Evolutionary conservation across 2,888 invertebrate species (phyloP).

Genomic region (Tetramorium bicarinatum): DNA sequence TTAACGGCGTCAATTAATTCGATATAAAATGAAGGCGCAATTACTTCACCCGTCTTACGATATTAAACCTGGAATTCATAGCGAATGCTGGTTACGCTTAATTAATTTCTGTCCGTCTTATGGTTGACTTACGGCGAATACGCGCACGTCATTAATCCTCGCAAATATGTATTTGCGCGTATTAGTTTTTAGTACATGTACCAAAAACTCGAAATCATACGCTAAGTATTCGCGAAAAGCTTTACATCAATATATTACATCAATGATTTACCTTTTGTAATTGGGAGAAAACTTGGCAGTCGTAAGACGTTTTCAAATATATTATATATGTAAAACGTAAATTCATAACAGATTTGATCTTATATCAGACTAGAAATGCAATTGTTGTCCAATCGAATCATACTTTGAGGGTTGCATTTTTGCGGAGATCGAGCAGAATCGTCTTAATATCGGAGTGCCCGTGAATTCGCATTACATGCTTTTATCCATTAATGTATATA

Average conservation of each 20-base stretch:
- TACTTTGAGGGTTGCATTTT: neutral
- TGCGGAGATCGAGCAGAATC: conserved; percentile 5
- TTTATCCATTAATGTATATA: conserved; percentile 19
- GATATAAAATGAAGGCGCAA: conserved; percentile 48
- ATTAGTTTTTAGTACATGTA: neutral
- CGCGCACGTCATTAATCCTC: conserved; percentile 8
- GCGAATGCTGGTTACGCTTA: conserved; percentile 45
- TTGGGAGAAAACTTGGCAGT: neutral
- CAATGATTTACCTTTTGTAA: neutral
- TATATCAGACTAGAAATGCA: neutral
- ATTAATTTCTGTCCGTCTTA: conserved; percentile 60
- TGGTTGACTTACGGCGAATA: neutral
- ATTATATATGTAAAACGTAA: neutral
- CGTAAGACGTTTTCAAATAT: no score
- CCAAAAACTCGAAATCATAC: neutral
- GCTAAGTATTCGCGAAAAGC: neutral
- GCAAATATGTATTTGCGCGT: conserved; percentile 3
- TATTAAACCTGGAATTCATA: conserved; percentile 67
- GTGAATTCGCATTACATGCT: conserved; percentile 32
- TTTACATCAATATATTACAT: neutral
- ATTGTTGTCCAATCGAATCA: neutral
- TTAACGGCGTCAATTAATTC: conserved; percentile 57
- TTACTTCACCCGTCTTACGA: conserved; percentile 28
- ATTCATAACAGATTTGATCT: neutral
- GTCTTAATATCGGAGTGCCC: neutral